Evolutionary conservation across 2,113 vertebrate species (phyloP).

Genomic region (Hydropotes inermis): DNA sequence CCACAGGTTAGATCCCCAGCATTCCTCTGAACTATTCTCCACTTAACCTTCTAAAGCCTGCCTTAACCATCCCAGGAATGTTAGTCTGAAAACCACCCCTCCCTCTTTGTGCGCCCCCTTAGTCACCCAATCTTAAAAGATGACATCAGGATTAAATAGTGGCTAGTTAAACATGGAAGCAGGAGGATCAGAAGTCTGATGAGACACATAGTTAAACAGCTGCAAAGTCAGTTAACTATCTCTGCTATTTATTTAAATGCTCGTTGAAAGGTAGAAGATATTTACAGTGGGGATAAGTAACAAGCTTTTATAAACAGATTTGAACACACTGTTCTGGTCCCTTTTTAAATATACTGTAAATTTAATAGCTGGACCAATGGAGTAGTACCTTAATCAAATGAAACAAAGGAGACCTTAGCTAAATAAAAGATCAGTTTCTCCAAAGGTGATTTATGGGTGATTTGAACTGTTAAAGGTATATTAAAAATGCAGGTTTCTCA

Average conservation of each 20-base stretch:
- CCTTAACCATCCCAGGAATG: not conserved
- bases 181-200: slow-evolving; percentile 16
- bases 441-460: not conserved
- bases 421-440: slow-evolving; percentile 21
- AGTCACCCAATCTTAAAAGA: slow-evolving; percentile 3
- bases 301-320: slow-evolving; percentile 26
- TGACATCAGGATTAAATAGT: slow-evolving; percentile 37
- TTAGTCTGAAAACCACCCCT: not conserved
- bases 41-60: not conserved
- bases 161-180: slow-evolving; percentile 32
- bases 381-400: not conserved
- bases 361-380: not conserved
- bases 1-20: not conserved
- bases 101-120: not conserved
- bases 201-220: not conserved
- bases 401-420: not conserved
- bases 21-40: not conserved
- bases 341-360: not conserved
- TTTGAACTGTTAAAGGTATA: not conserved
- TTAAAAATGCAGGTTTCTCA: not conserved
- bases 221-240: slow-evolving; percentile 9
- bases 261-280: not conserved
- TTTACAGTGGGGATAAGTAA: not conserved
- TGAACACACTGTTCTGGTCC: not conserved
- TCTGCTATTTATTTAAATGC: slow-evolving; percentile 33